Evolutionary conservation across 2,888 invertebrate genomes (phyloP).

Genomic region (Mellilla xanthometata): DNA sequence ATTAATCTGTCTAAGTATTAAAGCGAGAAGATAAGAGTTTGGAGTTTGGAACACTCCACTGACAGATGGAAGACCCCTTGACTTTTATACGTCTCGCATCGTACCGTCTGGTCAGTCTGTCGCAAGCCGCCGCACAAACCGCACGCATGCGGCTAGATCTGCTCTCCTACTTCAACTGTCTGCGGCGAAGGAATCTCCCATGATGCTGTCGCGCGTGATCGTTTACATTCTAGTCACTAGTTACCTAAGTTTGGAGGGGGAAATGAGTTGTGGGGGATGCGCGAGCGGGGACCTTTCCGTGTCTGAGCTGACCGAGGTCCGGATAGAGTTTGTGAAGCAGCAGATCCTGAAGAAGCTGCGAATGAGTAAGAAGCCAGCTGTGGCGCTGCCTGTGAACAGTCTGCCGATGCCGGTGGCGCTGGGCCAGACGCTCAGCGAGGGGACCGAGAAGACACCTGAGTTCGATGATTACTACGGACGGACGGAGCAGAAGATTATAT

Average conservation of each 20-base stretch:
- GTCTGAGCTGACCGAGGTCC: slow-evolving; percentile 85
- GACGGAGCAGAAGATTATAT: slow-evolving; percentile 92
- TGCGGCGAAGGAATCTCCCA: slow-evolving; percentile 57
- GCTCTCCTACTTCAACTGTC: slow-evolving; percentile 61
- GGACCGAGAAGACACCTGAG: slow-evolving; percentile 81
- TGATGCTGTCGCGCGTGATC: slow-evolving; percentile 51
- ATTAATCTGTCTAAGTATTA: not conserved
- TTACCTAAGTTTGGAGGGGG: slow-evolving; percentile 54
- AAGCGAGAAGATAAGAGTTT: slow-evolving; percentile 3
- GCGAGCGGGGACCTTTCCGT: slow-evolving; percentile 68
- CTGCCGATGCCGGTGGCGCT: slow-evolving; percentile 90
- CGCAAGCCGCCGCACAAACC: slow-evolving; percentile 36
- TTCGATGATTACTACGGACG: slow-evolving; percentile 92
- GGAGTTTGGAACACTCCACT: too few relatives aligned
- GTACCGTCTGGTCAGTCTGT: slow-evolving; percentile 47
- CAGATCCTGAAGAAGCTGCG: slow-evolving; percentile 92
- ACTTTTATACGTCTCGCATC: slow-evolving; percentile 11
- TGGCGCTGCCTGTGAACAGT: slow-evolving; percentile 83
- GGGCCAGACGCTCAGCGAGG: slow-evolving; percentile 84
- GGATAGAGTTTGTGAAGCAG: slow-evolving; percentile 92
- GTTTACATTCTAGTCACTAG: slow-evolving; percentile 62
- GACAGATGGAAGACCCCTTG: slow-evolving; percentile 13
- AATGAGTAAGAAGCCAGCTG: slow-evolving; percentile 88
- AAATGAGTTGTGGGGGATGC: slow-evolving; percentile 65
- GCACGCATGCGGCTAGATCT: slow-evolving; percentile 69